Evolutionary conservation across 2,113 vertebrate species (phyloP), one percentile per base, ranked within the genome.

Genomic region (Lepus timidus): DNA sequence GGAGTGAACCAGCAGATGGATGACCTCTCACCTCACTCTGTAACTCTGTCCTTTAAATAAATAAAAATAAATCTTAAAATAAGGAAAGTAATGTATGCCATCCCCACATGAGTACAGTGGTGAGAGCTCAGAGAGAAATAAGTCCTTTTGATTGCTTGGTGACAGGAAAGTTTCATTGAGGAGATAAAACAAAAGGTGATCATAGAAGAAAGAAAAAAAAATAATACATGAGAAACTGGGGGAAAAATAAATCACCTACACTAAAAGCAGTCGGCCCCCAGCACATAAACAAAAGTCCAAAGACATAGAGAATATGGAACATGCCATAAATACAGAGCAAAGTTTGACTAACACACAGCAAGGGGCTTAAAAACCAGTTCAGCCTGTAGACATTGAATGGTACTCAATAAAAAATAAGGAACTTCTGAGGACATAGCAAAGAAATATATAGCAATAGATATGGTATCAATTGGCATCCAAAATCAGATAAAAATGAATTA

Each of bases 391-490:
- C 36, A 36, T 0, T 22, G 14, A 73, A 83, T 87, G 49, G 67
- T 89, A 58, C 4, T 62, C 17, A 55, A 14, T 81, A 44, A 87
- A 20, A 95, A 93, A 71, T 52, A 76, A 91, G 39, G 33, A 78
- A 31, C 11, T 5, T 10, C 7, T 49, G 14, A 79, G 11, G 36
- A 55, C 29, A 39, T 33, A 79, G 67, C 70, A 68, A 68, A 16
- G 3, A 58, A 58, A 58, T 58, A 16, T 16, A 58, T 14, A 58
- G 19, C 55, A 14, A 11, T 58, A 16, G 55, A 16, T 14, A 58
- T 58, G 55, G 55, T 58, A 58, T 58, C 55, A 58, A 58, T 58
- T 16, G 19, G 55, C 55, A 58, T 19, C 55, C 55, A 58, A 58
- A 58, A 58, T 58, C 55, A 58, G 55, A 19, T 58, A 58, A 58